Percentiles rank a stretch among this genome's conserved stretches.
Conservation (phyloP, 1,140 invertebrate genomes). For the Arctopsyche grandis region DNA sequence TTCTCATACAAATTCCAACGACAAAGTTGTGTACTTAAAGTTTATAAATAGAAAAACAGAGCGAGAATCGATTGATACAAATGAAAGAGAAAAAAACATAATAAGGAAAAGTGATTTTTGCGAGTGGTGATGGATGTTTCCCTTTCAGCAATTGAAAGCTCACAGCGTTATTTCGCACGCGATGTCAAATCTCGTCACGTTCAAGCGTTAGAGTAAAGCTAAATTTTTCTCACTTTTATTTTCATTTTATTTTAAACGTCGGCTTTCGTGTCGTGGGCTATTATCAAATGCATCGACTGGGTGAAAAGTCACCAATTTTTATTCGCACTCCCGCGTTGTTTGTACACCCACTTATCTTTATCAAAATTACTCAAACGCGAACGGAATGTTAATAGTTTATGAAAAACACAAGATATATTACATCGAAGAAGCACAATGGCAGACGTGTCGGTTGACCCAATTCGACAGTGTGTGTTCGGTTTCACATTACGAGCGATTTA, state of each 20-base stretch:
- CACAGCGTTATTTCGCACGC: slow-evolving; percentile 6
- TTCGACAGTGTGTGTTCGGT: too few relatives aligned
- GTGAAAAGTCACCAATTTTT: neutral
- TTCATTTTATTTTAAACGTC: neutral
- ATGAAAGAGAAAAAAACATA: neutral
- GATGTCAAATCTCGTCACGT: slow-evolving; percentile 30
- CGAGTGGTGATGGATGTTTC: slow-evolving; percentile 17
- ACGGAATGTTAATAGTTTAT: too few relatives aligned
- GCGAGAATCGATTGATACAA: neutral
- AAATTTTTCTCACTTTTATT: neutral
- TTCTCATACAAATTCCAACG: too few relatives aligned
- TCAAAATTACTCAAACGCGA: too few relatives aligned
- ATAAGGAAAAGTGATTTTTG: slow-evolving; percentile 4
- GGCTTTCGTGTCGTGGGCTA: neutral
- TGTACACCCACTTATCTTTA: too few relatives aligned
- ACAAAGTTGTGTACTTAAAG: too few relatives aligned
- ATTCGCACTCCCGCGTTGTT: too few relatives aligned
- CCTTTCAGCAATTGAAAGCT: slow-evolving; percentile 21
- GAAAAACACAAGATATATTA: too few relatives aligned
- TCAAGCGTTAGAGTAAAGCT: neutral
- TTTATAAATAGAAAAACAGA: too few relatives aligned
- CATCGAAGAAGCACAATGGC: too few relatives aligned
- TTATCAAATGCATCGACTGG: neutral
- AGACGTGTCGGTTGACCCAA: too few relatives aligned
- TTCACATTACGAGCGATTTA: too few relatives aligned